A percentile compares a stretch with the other conserved stretches of the same genome.
Evolutionary conservation across 2,113 vertebrate genomes (phyloP).

Genomic region (Tyrannus savana): DNA sequence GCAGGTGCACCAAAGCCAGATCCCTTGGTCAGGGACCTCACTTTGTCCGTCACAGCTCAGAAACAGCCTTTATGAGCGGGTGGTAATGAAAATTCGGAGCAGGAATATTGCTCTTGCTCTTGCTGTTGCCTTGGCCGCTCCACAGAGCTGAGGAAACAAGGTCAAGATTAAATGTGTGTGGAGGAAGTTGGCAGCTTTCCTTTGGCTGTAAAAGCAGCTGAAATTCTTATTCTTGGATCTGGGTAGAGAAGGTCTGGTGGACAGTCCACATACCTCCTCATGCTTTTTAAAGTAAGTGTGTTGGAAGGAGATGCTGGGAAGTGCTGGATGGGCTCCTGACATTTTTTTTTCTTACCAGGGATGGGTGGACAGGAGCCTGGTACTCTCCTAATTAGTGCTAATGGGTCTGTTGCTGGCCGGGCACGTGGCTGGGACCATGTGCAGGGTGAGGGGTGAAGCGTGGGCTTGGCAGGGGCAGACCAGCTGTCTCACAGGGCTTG

Average conservation of each 20-base stretch:
- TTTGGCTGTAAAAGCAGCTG: conserved; percentile 42
- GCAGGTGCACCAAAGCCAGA: neutral
- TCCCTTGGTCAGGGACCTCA: neutral
- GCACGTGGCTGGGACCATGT: neutral
- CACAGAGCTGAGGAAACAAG: conserved; percentile 9
- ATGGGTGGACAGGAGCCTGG: neutral
- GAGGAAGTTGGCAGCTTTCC: conserved; percentile 55
- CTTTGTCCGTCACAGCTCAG: neutral
- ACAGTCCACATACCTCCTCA: neutral
- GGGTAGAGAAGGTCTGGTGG: conserved; percentile 24
- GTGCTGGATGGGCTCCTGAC: neutral
- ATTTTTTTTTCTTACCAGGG: neutral
- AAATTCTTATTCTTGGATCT: conserved; percentile 49
- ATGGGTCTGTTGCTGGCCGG: neutral
- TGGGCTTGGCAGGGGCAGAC: neutral
- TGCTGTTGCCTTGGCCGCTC: neutral
- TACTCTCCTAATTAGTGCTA: neutral
- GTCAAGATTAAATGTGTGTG: conserved; percentile 41
- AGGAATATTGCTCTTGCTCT: neutral
- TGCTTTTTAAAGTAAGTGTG: conserved; percentile 2
- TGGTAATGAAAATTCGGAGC: neutral
- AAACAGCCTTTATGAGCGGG: neutral
- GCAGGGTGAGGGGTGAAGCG: neutral
- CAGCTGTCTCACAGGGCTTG: neutral
- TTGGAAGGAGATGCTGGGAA: neutral